Evolutionary conservation across 2,113 vertebrate genomes (phyloP), one percentile per base, ranked within the genome.

Genomic region (Mus spicilegus): DNA sequence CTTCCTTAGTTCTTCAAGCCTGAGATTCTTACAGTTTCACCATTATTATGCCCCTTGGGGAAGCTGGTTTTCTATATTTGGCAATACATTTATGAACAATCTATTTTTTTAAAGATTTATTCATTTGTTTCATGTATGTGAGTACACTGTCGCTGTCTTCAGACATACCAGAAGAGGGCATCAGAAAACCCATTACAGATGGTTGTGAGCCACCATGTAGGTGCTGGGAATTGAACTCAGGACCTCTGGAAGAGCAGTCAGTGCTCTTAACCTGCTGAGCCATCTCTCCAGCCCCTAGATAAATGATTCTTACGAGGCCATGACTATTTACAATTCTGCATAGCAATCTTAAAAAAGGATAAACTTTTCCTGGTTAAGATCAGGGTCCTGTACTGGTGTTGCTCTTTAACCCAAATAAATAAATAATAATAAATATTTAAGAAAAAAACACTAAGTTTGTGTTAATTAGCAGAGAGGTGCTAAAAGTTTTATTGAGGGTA

Each of bases 391-490:
- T 67, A 92, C 26, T 19, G 46, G 39, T 42, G 49, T 20, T 54
- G 8, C 26, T 65, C 87, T 94, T 82, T 12, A 77, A 84, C 49
- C 26, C 54, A 87, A 89, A 86, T 30, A 72, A 76, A 26, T 30
- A 84, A 76, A 26, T 30, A 84, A 87, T 84, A 78, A n/a, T 73
- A 61, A 77, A 70, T 87, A 70, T 67, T 56, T 94, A 95, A 67
- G 84, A 17, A 5, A 76, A 54, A 51, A 24, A 16, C 77, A 75
- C 54, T 77, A 49, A 94, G 24, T 39, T 33, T 75, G 2, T 51
- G 1, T 72, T 91, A 91, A 70, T 75, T 72, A 89, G 30, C 90
- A 85, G n/a, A 87, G 33, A 81, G 56, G 6, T 61, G 26, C 6
- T 70, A n/a, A 49, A 46, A 56, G 42, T 73, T 90, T 82, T 54